Evolutionary conservation across 2,113 vertebrate species (phyloP).

Genomic region (Bujurquina vittata): DNA sequence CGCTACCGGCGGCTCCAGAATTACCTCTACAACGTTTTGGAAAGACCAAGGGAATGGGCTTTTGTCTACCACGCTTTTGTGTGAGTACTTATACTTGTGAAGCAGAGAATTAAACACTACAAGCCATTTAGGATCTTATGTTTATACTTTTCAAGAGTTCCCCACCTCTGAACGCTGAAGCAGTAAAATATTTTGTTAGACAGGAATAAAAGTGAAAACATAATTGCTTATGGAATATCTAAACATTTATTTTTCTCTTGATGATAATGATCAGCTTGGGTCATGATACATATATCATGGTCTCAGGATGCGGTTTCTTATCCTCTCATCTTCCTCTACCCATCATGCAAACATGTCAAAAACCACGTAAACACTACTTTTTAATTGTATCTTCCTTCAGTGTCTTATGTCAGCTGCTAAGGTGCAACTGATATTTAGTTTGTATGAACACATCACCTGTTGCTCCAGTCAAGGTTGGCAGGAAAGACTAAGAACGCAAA

Average conservation of each 20-base stretch:
- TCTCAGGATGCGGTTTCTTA: background rate
- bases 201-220: background rate
- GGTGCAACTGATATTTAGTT: background rate
- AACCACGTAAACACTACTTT: background rate
- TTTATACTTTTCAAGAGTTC: background rate
- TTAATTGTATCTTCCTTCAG: background rate
- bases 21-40: constrained; percentile 96
- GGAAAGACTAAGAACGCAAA: background rate
- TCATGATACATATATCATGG: background rate
- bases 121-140: background rate
- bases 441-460: constrained; percentile 16
- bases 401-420: background rate
- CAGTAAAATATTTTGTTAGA: background rate
- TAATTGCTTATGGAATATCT: background rate
- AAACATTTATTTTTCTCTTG: background rate
- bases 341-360: background rate
- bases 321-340: background rate
- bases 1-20: constrained; percentile 95
- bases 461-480: background rate
- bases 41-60: constrained; percentile 94
- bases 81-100: constrained; percentile 83
- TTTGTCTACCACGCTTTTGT: constrained; percentile 97
- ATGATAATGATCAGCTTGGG: background rate
- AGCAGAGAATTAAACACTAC: background rate
- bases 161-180: background rate